A percentile compares a stretch with the other conserved stretches of the same genome.
Evolutionary conservation across 1,140 invertebrate genomes (phyloP).

Genomic region (Pseudomyrmex gracilis): DNA sequence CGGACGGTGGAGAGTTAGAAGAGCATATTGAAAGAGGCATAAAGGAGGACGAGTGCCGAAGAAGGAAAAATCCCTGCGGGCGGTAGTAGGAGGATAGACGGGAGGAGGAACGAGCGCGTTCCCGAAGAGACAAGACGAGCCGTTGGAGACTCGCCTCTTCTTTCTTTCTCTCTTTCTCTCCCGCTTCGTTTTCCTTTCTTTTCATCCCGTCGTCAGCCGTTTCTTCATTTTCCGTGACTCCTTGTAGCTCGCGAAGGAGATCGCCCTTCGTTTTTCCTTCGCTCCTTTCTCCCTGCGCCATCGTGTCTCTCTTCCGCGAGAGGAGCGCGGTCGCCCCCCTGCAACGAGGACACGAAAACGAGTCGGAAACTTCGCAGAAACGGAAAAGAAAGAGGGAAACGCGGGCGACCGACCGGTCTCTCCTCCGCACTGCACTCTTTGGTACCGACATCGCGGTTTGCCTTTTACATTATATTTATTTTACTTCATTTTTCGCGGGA

Average conservation of each 20-base stretch:
- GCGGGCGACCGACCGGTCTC: conserved; percentile 17
- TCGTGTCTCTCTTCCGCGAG: neutral
- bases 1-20: conserved; percentile 48
- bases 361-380: conserved; percentile 38
- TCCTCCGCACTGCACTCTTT: conserved; percentile 37
- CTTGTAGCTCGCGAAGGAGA: conserved; percentile 27
- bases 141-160: conserved; percentile 16
- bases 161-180: neutral
- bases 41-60: conserved; percentile 57
- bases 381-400: conserved; percentile 30
- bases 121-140: conserved; percentile 65
- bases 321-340: neutral
- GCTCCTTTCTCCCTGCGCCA: neutral
- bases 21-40: conserved; percentile 77
- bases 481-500: conserved; percentile 76
- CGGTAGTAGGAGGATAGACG: neutral
- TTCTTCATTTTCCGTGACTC: conserved; percentile 49
- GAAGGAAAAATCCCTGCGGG: conserved; percentile 54
- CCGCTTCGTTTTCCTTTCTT: neutral
- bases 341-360: conserved; percentile 38
- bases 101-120: conserved; percentile 27
- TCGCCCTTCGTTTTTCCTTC: conserved; percentile 24
- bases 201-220: conserved; percentile 44
- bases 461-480: conserved; percentile 78
- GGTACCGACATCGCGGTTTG: conserved; percentile 67